Base-by-base conservation (phyloP, 2,797 vertebrate genomes). In the Lerista edwardsae region DNA sequence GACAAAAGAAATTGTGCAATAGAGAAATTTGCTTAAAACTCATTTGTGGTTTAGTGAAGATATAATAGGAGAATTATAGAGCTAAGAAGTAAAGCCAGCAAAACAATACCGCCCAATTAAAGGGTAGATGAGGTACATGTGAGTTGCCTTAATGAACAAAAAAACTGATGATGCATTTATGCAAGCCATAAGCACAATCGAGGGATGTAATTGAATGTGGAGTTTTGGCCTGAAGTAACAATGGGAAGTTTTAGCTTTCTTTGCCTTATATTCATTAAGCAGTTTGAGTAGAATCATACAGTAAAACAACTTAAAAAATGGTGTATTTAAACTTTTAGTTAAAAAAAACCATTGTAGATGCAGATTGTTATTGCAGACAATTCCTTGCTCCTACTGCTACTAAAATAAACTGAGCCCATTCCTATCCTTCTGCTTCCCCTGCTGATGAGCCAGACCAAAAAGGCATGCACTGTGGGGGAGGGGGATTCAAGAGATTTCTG, bases 81-180 rank as follows among this genome's bases (percentile, higher is more conserved):
- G 69, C 78, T 86, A 76, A 67, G 27, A 80, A 81, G 65, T 64
- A 86, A 74, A 59, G 5, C 23, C 23, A 82, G 39, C 21, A 59
- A 84, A 67, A 80, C 34, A 87, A 84, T 85, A 41, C 19, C 14
- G 44, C 75, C 59, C 81, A 78, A n/a, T 86, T 75, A 79, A 88
- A 36, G 6, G 84, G 29, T 84, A 34, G 29, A 23, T 31, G 41
- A 61, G 67, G 55, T 81, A 11, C 27, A 5, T 73, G 6, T 62
- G 36, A 62, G 68, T 81, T 72, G 62, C 39, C 55, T n/a, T 73
- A 81, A 61, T 82, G 59, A 75, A 75, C 23, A 65, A 36, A 57
- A n/a, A 25, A 83, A 41, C 10, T 83, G 83, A 25, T 89, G 5
- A 68, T 83, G 61, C 1, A 65, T 62, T 75, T 86, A 23, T 75